Conservation (phyloP, 2,797 vertebrate species). For the Hyperoplus lanceolatus region DNA sequence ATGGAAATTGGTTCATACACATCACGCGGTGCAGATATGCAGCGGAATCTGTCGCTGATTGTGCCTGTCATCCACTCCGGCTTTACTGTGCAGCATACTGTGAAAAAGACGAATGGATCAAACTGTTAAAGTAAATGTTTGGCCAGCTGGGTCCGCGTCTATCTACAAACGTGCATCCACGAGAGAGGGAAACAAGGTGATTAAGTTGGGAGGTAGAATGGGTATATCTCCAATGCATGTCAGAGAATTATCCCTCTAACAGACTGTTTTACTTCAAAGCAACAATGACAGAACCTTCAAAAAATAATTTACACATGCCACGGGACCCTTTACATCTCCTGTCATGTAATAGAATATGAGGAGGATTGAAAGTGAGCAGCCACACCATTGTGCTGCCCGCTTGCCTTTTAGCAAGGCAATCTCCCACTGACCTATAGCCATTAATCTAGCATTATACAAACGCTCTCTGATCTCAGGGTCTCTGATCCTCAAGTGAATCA, state of each 20-base stretch:
- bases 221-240: conserved; percentile 41
- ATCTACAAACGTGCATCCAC: conserved; percentile 66
- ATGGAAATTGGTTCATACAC: conserved; percentile 75
- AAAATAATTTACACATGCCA: conserved; percentile 28
- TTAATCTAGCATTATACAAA: conserved; percentile 79
- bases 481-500: conserved; percentile 83
- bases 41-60: conserved; percentile 65
- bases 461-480: conserved; percentile 78
- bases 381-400: conserved; percentile 41
- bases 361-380: conserved; percentile 19
- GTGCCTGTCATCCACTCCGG: conserved; percentile 53
- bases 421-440: conserved; percentile 71
- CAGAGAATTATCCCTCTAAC: conserved; percentile 8
- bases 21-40: conserved; percentile 62
- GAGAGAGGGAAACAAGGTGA: conserved; percentile 48
- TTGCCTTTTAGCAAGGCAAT: conserved; percentile 62
- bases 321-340: conserved; percentile 27
- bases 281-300: conserved; percentile 42
- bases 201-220: background rate
- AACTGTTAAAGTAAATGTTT: conserved; percentile 76
- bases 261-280: conserved; percentile 7
- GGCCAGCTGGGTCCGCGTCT: conserved; percentile 59
- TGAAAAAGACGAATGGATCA: conserved; percentile 40
- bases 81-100: conserved; percentile 64
- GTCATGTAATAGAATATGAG: conserved; percentile 40